These are phyloP conservation scores for Echiichthys vipera DNA, from an alignment of 2,797 vertebrate species.

Conservation along the genomic window DNA sequence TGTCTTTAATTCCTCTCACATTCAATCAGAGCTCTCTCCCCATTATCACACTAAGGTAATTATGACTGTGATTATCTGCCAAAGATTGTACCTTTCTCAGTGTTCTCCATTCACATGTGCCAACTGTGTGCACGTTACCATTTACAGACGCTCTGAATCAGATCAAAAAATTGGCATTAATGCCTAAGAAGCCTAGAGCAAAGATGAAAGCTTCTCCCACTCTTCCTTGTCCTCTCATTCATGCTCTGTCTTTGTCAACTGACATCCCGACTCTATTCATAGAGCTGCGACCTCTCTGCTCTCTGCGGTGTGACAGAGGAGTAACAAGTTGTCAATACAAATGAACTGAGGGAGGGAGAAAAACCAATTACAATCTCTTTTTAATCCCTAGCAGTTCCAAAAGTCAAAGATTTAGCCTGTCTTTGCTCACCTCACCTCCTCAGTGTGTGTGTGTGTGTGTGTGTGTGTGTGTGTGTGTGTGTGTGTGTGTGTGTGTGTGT, in stretches of 20 bases:
- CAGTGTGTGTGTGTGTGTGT: slow-evolving; percentile 4
- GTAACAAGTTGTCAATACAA: slow-evolving; percentile 80
- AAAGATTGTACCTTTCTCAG: slow-evolving; percentile 52
- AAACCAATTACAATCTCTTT: slow-evolving; percentile 79
- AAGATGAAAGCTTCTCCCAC: slow-evolving; percentile 53
- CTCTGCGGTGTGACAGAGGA: slow-evolving; percentile 56
- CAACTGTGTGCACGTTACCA: slow-evolving; percentile 28
- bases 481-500: slow-evolving; percentile 5
- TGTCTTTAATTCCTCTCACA: slow-evolving; percentile 57
- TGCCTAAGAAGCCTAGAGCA: slow-evolving; percentile 41
- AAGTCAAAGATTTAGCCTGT: slow-evolving; percentile 74
- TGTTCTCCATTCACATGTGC: slow-evolving; percentile 35
- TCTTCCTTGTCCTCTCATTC: slow-evolving; percentile 36
- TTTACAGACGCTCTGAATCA: slow-evolving; percentile 51
- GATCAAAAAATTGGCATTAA: slow-evolving; percentile 64
- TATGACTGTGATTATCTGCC: slow-evolving; percentile 61
- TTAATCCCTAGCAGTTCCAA: slow-evolving; percentile 74
- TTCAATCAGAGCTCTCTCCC: slow-evolving; percentile 59
- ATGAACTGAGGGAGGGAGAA: slow-evolving; percentile 63
- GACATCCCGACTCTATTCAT: slow-evolving; percentile 58
- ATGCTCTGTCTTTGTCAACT: slow-evolving; percentile 63
- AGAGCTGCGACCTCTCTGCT: slow-evolving; percentile 53
- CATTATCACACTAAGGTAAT: slow-evolving; percentile 63
- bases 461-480: slow-evolving; percentile 4
- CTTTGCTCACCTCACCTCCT: slow-evolving; percentile 57